These are phyloP conservation scores for Tiliacea aurago DNA, from an alignment of 2,888 invertebrate species.

Conservation along the genomic window DNA sequence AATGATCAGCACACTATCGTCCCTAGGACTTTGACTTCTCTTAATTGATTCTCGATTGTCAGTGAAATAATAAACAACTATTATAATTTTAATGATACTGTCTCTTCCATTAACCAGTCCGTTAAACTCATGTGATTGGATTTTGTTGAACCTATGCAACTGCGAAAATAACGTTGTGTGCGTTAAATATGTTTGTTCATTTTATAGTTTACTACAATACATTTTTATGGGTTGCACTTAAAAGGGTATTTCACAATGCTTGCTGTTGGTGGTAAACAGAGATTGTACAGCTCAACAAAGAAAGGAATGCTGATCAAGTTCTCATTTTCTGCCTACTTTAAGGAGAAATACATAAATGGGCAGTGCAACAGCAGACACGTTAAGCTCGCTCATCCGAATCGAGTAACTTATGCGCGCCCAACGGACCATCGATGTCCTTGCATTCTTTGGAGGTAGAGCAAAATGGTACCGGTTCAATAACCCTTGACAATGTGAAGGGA, in stretches of 20 bases:
- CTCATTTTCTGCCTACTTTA: conserved; percentile 11
- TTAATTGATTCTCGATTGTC: conserved; percentile 60
- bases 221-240: conserved; percentile 63
- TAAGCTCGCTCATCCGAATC: conserved; percentile 52
- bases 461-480: conserved; percentile 87
- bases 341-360: conserved; percentile 27
- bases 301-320: conserved; percentile 17
- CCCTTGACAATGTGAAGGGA: conserved; percentile 88
- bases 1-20: conserved; percentile 60
- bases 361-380: conserved; percentile 41
- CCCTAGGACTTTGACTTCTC: conserved; percentile 64
- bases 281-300: conserved; percentile 65
- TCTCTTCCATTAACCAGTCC: conserved; percentile 57
- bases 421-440: conserved; percentile 85
- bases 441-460: conserved; percentile 86
- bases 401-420: conserved; percentile 63
- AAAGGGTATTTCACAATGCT: conserved; percentile 82
- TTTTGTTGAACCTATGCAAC: conserved; percentile 46
- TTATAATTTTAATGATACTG: conserved; percentile 51
- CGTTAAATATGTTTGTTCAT: conserved; percentile 60
- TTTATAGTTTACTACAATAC: conserved; percentile 50
- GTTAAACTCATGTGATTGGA: conserved; percentile 53
- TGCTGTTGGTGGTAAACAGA: conserved; percentile 75
- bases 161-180: conserved; percentile 43
- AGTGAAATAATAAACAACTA: conserved; percentile 63